Percentiles rank a stretch among this genome's conserved stretches.
phyloP scores from a whole-genome alignment of 2,888 invertebrate genomes.

The Drosophila nigritarsus region DNA sequence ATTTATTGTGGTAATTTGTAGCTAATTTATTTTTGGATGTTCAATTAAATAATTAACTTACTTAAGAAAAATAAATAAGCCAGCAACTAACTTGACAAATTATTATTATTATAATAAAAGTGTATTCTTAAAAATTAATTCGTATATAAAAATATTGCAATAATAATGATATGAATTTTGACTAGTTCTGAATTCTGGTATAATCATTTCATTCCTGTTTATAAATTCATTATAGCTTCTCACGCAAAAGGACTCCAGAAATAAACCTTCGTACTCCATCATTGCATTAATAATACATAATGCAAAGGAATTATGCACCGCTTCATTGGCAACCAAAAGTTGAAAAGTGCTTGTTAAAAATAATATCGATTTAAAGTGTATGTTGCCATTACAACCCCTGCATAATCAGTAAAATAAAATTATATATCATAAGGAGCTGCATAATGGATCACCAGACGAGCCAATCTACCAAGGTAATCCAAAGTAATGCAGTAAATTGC shows the following conservation, averaged over 20 bases:
- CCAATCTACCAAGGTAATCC: conserved; percentile 16
- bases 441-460: conserved; percentile 23
- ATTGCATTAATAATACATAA: neutral
- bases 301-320: neutral
- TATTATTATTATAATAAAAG: neutral
- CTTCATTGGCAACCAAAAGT: neutral
- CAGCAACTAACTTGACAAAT: neutral
- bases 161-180: too few relatives aligned
- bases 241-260: neutral
- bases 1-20: neutral
- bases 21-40: neutral
- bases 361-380: conserved; percentile 3
- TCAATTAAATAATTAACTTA: neutral
- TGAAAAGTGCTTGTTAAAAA: conserved; percentile 7
- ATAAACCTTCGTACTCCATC: neutral
- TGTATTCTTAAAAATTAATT: neutral
- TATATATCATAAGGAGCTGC: conserved; percentile 34
- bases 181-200: neutral
- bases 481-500: conserved; percentile 46
- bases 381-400: neutral
- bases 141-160: too few relatives aligned
- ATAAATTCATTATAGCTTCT: neutral
- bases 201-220: neutral
- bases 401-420: neutral
- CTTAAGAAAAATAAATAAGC: neutral